Evolutionary conservation across 1,140 invertebrate species (phyloP).

Genomic region (Anthonomus grandis): DNA sequence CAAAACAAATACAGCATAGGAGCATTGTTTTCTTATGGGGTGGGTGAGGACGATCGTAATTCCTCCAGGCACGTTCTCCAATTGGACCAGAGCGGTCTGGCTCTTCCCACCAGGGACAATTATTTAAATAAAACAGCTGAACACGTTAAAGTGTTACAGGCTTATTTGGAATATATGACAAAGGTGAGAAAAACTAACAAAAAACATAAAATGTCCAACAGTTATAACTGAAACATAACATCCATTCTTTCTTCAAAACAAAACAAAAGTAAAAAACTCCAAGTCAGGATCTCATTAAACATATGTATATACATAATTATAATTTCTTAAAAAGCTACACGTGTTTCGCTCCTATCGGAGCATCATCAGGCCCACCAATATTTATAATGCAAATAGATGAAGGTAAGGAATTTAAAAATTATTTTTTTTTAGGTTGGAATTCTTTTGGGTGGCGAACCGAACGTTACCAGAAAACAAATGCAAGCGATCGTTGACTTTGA

Average conservation of each 20-base stretch:
- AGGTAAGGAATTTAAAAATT: too few species aligned
- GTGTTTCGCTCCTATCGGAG: too few species aligned
- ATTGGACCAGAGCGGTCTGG: slow-evolving; percentile 90
- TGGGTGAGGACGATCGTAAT: slow-evolving; percentile 91
- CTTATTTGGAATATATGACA: slow-evolving; percentile 91
- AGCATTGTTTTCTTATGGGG: slow-evolving; percentile 85
- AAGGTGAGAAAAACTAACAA: too few species aligned
- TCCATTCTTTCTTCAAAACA: too few species aligned
- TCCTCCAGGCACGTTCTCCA: slow-evolving; percentile 84
- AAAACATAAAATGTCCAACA: too few species aligned
- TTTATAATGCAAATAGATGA: neutral
- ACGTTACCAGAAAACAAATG: slow-evolving; percentile 69
- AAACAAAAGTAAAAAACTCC: too few species aligned
- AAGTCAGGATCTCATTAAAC: too few species aligned
- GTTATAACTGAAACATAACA: too few species aligned
- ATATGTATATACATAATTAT: too few species aligned
- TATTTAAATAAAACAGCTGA: slow-evolving; percentile 86
- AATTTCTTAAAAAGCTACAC: too few species aligned
- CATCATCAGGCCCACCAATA: too few species aligned
- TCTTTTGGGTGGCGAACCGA: slow-evolving; percentile 79
- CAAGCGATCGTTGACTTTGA: slow-evolving; percentile 82
- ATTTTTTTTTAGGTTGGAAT: slow-evolving; percentile 77
- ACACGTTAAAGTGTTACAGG: slow-evolving; percentile 74
- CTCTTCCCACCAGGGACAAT: slow-evolving; percentile 83
- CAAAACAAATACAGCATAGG: slow-evolving; percentile 87